Conservation (phyloP, 2,113 vertebrate species). For the Microcebus jonahi region DNA sequence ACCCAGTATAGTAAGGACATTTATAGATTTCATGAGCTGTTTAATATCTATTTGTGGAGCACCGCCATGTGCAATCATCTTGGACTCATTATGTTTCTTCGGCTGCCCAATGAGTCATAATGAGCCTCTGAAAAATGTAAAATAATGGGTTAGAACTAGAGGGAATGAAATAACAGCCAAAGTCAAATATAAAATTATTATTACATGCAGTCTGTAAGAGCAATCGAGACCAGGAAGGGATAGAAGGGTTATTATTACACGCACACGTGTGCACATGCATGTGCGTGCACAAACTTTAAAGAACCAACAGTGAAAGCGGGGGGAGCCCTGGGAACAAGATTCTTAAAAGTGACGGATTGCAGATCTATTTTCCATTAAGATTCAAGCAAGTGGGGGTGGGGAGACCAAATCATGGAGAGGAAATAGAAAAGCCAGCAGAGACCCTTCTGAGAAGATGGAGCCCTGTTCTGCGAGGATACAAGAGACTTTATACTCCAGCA, state of each 20-base stretch:
- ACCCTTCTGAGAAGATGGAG: conserved; percentile 44
- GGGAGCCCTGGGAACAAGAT: background rate
- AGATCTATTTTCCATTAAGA: conserved; percentile 58
- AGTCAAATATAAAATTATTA: conserved; percentile 78
- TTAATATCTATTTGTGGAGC: conserved; percentile 82
- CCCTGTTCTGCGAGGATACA: conserved; percentile 57
- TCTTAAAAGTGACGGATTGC: conserved; percentile 17
- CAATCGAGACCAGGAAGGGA: conserved; percentile 40
- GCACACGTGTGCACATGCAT: background rate
- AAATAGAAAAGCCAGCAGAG: conserved; percentile 42
- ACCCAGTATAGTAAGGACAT: conserved; percentile 77
- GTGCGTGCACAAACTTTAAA: background rate
- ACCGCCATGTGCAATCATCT: conserved; percentile 79
- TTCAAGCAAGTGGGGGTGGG: conserved; percentile 26
- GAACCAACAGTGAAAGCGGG: background rate
- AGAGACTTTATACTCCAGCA: conserved; percentile 57
- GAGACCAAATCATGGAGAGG: conserved; percentile 48
- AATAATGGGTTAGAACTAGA: conserved; percentile 82
- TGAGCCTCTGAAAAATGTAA: conserved; percentile 81
- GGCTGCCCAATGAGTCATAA: conserved; percentile 84
- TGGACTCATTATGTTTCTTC: conserved; percentile 79
- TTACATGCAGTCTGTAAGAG: conserved; percentile 66
- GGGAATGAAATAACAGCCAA: conserved; percentile 78
- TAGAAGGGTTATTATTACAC: background rate
- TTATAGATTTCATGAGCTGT: conserved; percentile 82